Conservation (phyloP, 92 coral and sea anemone genomes). For the Nematostella vectensis region DNA sequence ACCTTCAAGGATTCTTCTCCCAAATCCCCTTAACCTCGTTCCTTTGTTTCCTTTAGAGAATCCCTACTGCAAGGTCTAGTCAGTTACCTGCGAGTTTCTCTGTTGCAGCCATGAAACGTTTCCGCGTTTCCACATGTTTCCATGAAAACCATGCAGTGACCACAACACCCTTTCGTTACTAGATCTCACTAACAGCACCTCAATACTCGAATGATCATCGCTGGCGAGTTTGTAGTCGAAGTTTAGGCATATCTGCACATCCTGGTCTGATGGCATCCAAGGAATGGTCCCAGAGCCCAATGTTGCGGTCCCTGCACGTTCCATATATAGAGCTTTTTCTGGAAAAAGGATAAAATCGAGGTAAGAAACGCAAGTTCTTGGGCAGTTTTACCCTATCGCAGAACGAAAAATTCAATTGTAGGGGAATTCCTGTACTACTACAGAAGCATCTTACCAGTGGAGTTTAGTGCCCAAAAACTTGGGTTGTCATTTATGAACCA, state of each 20-base stretch:
- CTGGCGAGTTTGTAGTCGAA: slow-evolving; percentile 27
- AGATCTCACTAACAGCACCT: not conserved
- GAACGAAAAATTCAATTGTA: no score
- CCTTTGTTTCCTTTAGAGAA: no score
- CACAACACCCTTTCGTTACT: not conserved
- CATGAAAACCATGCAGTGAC: slow-evolving; percentile 40
- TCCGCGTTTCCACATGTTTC: slow-evolving; percentile 27
- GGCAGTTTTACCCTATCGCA: no score
- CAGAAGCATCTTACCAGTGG: no score
- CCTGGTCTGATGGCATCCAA: not conserved
- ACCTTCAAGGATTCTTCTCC: no score
- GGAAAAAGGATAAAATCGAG: no score
- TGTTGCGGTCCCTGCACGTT: slow-evolving; percentile 16
- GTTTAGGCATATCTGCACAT: slow-evolving; percentile 15
- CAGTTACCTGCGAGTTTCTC: not conserved
- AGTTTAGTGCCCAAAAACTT: not conserved
- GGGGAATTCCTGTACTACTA: no score
- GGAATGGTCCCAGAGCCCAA: no score
- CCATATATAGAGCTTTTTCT: no score
- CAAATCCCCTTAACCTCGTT: no score
- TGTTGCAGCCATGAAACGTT: slow-evolving; percentile 12
- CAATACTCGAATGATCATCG: not conserved
- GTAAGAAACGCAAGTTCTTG: no score
- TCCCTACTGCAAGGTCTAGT: no score
- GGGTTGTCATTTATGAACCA: not conserved